Percentiles rank a stretch among this genome's conserved stretches.
phyloP scores from a whole-genome alignment of 2,113 vertebrate species.

The Dipodomys stephensi region DNA sequence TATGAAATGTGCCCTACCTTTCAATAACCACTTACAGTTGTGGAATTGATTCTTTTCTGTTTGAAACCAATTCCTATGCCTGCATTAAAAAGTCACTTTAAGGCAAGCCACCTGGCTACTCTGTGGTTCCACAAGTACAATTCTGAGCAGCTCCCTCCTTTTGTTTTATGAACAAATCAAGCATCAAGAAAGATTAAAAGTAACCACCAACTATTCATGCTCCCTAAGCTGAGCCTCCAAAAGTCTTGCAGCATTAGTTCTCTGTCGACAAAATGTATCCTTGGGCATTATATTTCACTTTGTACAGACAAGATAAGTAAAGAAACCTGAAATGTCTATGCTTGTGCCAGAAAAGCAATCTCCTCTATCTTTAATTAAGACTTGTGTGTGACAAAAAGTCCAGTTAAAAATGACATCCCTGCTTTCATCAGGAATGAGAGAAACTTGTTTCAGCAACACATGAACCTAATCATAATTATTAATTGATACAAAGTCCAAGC shows the following conservation, averaged over 20 bases:
- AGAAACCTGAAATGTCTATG: not conserved
- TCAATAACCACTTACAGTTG: slow-evolving; percentile 63
- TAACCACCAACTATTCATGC: slow-evolving; percentile 1
- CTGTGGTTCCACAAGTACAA: not conserved
- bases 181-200: slow-evolving; percentile 61
- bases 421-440: slow-evolving; percentile 24
- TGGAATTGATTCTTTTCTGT: slow-evolving; percentile 65
- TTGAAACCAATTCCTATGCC: slow-evolving; percentile 60
- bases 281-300: slow-evolving; percentile 37
- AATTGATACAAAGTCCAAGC: not conserved
- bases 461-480: not conserved
- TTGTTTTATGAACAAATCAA: slow-evolving; percentile 49
- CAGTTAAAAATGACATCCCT: not conserved
- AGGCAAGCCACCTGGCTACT: not conserved
- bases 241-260: not conserved
- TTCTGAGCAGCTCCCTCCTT: not conserved
- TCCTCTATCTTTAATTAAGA: slow-evolving; percentile 54
- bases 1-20: slow-evolving; percentile 54
- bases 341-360: slow-evolving; percentile 2
- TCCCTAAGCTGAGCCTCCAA: not conserved
- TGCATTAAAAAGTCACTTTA: slow-evolving; percentile 51
- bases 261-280: slow-evolving; percentile 22
- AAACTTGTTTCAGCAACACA: not conserved
- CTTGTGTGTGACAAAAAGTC: slow-evolving; percentile 21
- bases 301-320: not conserved